These are phyloP conservation scores for Anthonomus grandis DNA, from an alignment of 1,140 invertebrate genomes.

Conservation along the genomic window DNA sequence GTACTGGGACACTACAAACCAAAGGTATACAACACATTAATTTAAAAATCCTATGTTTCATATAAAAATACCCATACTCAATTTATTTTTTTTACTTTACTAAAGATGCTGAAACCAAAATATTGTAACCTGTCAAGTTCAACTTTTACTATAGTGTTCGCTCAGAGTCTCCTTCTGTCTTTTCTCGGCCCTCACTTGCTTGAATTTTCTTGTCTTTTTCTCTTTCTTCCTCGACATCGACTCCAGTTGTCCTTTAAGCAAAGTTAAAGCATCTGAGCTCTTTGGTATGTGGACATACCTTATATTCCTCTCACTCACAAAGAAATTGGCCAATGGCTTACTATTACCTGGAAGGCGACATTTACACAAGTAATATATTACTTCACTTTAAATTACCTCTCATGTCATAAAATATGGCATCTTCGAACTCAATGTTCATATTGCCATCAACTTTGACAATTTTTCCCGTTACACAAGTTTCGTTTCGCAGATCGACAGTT, in stretches of 20 bases:
- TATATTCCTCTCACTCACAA: slow-evolving; percentile 36
- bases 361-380: neutral
- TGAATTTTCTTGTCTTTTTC: slow-evolving; percentile 31
- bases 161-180: slow-evolving; percentile 11
- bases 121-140: neutral
- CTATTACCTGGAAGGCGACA: slow-evolving; percentile 28
- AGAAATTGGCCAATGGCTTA: slow-evolving; percentile 36
- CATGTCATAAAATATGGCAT: slow-evolving; percentile 38
- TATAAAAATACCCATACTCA: too few species aligned
- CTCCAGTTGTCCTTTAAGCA: slow-evolving; percentile 28
- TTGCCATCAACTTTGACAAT: slow-evolving; percentile 39
- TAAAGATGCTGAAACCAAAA: too few species aligned
- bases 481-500: slow-evolving; percentile 42
- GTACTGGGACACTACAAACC: too few species aligned
- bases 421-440: slow-evolving; percentile 45
- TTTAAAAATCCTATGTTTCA: too few species aligned
- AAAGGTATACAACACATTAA: too few species aligned
- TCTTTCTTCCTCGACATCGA: slow-evolving; percentile 25
- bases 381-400: slow-evolving; percentile 33
- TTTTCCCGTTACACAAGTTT: slow-evolving; percentile 40
- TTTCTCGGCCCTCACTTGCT: slow-evolving; percentile 15
- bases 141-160: slow-evolving; percentile 8
- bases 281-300: slow-evolving; percentile 41
- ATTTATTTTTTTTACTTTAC: too few species aligned
- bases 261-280: slow-evolving; percentile 21